Base-by-base conservation (phyloP, 2,113 vertebrate species). In the Vicugna pacos region DNA sequence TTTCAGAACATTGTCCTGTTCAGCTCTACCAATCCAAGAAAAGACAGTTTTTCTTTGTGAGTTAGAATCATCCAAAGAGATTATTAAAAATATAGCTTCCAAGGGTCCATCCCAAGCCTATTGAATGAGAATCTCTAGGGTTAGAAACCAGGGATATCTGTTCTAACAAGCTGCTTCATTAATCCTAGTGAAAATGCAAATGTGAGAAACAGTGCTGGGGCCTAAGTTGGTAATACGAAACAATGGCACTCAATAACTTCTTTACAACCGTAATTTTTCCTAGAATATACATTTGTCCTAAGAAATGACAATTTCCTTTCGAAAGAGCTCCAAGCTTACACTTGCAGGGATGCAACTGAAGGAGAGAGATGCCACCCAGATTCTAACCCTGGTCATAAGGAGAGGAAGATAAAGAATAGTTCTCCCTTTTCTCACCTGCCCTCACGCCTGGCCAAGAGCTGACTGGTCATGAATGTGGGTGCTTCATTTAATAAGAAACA, bases 191-290 rank as follows among this genome's bases (percentile, higher is more conserved):
- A 89, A 95, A 93, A 96, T 46, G n/a, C 24, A 73, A 38, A 62
- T 77, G 82, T 77, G 50, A 92, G 54, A 92, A 73, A 85, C 11
- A 65, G 12, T 54, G 32, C 26, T 76, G 35, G 26, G 20, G 26
- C 15, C 54, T 95, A 82, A 92, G 77, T 32, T 62, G 50, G 17
- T 82, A 32, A 87, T 64, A 79, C 28, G 17, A 79, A 93, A 79
- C n/a, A 48, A 88, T 19, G 6, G 28, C 54, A 2, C 32, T 75
- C 81, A 80, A 56, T 13, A 81, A 32, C 76, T 86, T 89, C 35
- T 89, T 86, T 89, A 73, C 10, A 89, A 89, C 19, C 76, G 79
- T n/a, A 24, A 65, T 79, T 69, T 82, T 90, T 93, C 67, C 56
- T 77, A 65, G n/a, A 76, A 70, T 83, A 62, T 72, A 13, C 58